Conservation (phyloP, 2,888 invertebrate genomes). For the Chorisops tibialis region DNA sequence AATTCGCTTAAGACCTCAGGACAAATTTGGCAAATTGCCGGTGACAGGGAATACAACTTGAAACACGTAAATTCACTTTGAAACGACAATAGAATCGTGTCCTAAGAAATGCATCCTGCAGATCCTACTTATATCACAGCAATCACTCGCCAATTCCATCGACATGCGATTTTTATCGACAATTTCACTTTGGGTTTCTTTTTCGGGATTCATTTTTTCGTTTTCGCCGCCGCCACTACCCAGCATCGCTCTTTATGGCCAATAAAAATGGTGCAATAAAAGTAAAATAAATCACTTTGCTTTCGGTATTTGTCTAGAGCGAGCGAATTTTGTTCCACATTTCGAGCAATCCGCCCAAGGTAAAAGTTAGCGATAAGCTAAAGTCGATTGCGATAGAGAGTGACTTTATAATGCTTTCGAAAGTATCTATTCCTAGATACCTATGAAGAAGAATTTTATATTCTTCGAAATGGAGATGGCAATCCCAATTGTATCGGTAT, state of each 20-base stretch:
- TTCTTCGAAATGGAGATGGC: background rate
- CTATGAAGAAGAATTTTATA: background rate
- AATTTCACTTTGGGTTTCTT: background rate
- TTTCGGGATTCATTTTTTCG: background rate
- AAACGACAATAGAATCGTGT: slow-evolving; percentile 27
- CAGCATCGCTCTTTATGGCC: slow-evolving; percentile 28
- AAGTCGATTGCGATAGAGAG: background rate
- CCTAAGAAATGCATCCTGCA: slow-evolving; percentile 24
- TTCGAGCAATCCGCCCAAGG: slow-evolving; percentile 1
- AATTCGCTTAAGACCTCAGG: background rate
- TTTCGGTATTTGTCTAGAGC: slow-evolving; percentile 4
- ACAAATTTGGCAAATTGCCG: slow-evolving; percentile 19
- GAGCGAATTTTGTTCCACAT: background rate
- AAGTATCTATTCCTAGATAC: background rate
- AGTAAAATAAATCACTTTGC: slow-evolving; percentile 28
- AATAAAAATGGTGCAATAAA: slow-evolving; percentile 32
- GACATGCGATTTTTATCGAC: background rate
- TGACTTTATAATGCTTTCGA: background rate
- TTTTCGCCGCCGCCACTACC: background rate
- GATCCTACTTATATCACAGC: slow-evolving; percentile 24
- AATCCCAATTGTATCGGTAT: background rate
- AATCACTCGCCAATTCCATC: slow-evolving; percentile 26
- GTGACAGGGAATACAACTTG: slow-evolving; percentile 23
- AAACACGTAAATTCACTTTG: slow-evolving; percentile 28
- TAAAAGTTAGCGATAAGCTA: slow-evolving; percentile 1